Conservation (phyloP, 2,797 vertebrate species). For the Mormyrus proboscirostris region DNA sequence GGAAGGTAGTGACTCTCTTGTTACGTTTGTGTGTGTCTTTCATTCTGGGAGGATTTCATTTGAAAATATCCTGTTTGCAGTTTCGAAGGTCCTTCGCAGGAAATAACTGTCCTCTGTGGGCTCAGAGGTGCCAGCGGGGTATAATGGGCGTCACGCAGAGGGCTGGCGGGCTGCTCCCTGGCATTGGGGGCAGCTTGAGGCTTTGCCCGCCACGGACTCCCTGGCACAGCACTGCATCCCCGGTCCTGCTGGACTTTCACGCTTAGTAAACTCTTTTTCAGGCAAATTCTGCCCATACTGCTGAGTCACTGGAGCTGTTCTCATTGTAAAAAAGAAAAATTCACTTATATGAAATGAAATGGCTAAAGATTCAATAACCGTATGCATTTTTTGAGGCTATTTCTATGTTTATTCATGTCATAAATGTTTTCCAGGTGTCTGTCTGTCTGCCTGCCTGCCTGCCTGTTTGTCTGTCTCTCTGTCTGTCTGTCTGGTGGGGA, state of each 20-base stretch:
- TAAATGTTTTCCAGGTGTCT: neutral
- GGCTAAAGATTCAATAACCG: constrained; percentile 17
- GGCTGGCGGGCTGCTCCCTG: neutral
- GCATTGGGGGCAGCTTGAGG: neutral
- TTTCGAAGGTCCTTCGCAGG: constrained; percentile 25
- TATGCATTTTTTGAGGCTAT: constrained; percentile 27
- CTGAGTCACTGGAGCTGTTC: neutral
- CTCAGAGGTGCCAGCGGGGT: neutral
- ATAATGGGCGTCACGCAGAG: neutral
- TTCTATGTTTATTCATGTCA: neutral
- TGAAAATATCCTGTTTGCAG: constrained; percentile 20
- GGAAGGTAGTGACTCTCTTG: no score
- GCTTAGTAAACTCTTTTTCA: neutral
- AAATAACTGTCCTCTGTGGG: constrained; percentile 15
- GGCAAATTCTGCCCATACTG: neutral
- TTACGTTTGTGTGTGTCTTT: neutral
- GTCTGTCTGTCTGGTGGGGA: neutral
- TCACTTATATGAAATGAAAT: neutral
- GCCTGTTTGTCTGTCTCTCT: neutral
- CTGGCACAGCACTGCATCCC: constrained; percentile 21
- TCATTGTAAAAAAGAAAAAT: neutral
- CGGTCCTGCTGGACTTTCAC: neutral
- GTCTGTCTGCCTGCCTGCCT: neutral
- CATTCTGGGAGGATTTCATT: neutral
- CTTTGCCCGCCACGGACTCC: neutral